Percentiles rank a stretch among this genome's conserved stretches.
Evolutionary conservation across 2,113 vertebrate genomes (phyloP).

Genomic region (Neodontobutis hainanensis): DNA sequence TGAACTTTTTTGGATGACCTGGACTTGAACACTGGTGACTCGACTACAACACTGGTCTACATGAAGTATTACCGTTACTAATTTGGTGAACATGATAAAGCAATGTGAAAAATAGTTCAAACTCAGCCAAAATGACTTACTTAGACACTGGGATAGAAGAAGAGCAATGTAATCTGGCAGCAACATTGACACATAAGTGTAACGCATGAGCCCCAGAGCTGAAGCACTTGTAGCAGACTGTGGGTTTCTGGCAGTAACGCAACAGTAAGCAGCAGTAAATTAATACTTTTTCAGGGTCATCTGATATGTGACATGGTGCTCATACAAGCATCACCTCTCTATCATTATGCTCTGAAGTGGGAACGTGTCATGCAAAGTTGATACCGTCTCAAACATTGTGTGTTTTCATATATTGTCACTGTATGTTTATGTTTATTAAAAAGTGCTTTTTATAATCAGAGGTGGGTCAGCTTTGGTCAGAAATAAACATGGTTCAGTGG

Average conservation of each 20-base stretch:
- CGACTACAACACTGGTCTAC: background rate
- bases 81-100: background rate
- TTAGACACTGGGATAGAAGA: background rate
- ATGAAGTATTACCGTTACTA: background rate
- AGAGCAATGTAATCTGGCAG: constrained; percentile 10
- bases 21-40: no score
- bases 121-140: background rate
- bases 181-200: constrained; percentile 21
- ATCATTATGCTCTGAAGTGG: constrained; percentile 12
- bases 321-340: constrained; percentile 29
- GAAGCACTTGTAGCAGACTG: constrained; percentile 50
- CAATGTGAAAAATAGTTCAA: background rate
- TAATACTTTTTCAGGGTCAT: constrained; percentile 32
- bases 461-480: constrained; percentile 25
- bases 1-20: no score
- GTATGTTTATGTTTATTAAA: background rate
- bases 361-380: background rate
- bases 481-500: constrained; percentile 39
- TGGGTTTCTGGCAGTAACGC: constrained; percentile 31
- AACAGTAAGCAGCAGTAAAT: constrained; percentile 23
- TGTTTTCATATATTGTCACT: background rate
- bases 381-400: constrained; percentile 10
- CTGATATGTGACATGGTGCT: constrained; percentile 46
- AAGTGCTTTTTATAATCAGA: constrained; percentile 11
- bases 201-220: constrained; percentile 30